phyloP scores from a whole-genome alignment of 2,888 invertebrate genomes.

The Drosophila planitibia region DNA sequence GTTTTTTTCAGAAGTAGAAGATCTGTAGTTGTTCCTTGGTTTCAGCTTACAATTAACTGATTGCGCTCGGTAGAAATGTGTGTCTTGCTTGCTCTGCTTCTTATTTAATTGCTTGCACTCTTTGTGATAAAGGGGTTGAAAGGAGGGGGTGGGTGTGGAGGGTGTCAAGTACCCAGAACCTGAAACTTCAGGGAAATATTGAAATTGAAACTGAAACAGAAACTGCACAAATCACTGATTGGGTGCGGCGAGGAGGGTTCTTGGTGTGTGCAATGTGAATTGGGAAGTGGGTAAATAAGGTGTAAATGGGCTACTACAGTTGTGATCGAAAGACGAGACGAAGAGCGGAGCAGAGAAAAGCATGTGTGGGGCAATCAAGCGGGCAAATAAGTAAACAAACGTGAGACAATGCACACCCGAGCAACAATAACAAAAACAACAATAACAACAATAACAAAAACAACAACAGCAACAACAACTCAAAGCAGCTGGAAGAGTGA shows the following conservation, averaged over 20 bases:
- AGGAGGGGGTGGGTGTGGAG: not conserved
- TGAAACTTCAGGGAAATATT: conserved; percentile 1
- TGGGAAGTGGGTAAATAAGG: not conserved
- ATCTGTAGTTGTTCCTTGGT: not conserved
- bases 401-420: conserved; percentile 78
- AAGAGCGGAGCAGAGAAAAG: conserved; percentile 12
- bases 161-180: not conserved
- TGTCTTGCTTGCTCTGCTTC: not conserved
- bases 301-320: conserved; percentile 46
- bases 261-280: not conserved
- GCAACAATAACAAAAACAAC: conserved; percentile 44
- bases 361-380: conserved; percentile 68
- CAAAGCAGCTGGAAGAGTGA: not conserved
- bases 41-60: conserved; percentile 1
- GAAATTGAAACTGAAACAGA: conserved; percentile 22
- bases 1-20: not conserved
- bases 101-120: not conserved
- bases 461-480: not conserved
- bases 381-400: conserved; percentile 78
- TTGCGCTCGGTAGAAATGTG: not conserved
- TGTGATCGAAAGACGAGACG: conserved; percentile 11
- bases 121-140: not conserved
- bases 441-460: not conserved
- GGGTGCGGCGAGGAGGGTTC: not conserved
- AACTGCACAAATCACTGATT: not conserved